These are phyloP conservation scores for Amblyjoppa fuscipennis DNA, from an alignment of 2,888 invertebrate genomes.

Conservation along the genomic window DNA sequence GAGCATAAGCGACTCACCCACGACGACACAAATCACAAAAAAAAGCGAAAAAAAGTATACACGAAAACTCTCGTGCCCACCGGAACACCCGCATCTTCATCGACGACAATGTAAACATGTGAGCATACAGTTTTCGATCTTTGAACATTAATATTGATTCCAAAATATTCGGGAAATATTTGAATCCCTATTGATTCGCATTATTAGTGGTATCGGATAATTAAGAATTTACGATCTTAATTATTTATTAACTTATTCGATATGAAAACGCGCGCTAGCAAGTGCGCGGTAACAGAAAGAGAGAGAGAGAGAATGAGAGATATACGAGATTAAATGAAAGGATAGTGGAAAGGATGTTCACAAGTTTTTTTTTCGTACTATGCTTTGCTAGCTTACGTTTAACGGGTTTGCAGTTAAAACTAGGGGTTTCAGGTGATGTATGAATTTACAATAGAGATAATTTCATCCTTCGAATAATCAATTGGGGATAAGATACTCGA, in stretches of 20 bases:
- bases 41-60: slow-evolving; percentile 30
- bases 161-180: slow-evolving; percentile 66
- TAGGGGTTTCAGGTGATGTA: slow-evolving; percentile 52
- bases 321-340: slow-evolving; percentile 21
- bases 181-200: slow-evolving; percentile 76
- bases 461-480: slow-evolving; percentile 45
- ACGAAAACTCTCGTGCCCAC: slow-evolving; percentile 24
- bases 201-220: slow-evolving; percentile 71
- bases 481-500: not conserved
- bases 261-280: slow-evolving; percentile 26
- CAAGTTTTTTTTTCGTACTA: slow-evolving; percentile 58
- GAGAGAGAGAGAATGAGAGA: slow-evolving; percentile 2
- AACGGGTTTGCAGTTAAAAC: slow-evolving; percentile 42
- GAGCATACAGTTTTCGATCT: slow-evolving; percentile 67
- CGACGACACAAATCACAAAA: slow-evolving; percentile 55
- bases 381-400: slow-evolving; percentile 61
- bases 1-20: slow-evolving; percentile 44
- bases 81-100: slow-evolving; percentile 57
- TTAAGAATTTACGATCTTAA: slow-evolving; percentile 67
- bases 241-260: slow-evolving; percentile 74
- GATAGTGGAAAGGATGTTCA: slow-evolving; percentile 41
- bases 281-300: not conserved
- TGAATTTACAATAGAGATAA: slow-evolving; percentile 47
- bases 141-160: slow-evolving; percentile 64
- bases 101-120: slow-evolving; percentile 69